Evolutionary conservation across 1,140 invertebrate genomes (phyloP).

Genomic region (Hyphantria cunea): DNA sequence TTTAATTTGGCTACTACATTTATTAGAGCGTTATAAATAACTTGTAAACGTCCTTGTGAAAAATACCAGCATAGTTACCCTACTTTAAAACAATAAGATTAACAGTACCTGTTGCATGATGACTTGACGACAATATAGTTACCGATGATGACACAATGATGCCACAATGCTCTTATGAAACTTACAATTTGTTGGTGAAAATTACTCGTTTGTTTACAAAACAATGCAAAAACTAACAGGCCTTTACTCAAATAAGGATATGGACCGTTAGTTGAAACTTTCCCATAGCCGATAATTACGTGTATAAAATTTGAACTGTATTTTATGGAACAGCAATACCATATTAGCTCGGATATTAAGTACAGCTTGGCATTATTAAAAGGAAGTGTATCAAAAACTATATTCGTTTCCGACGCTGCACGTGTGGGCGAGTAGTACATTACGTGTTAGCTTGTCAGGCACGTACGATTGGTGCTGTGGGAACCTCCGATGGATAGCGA

Average conservation of each 20-base stretch:
- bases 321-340: constrained; percentile 37
- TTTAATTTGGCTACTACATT: constrained; percentile 11
- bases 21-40: constrained; percentile 6
- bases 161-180: constrained; percentile 24
- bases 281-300: constrained; percentile 53
- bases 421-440: constrained; percentile 11
- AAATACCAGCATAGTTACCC: constrained; percentile 11
- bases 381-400: constrained; percentile 70
- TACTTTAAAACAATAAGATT: constrained; percentile 29
- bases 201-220: constrained; percentile 38
- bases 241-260: constrained; percentile 18
- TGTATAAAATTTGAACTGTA: constrained; percentile 61
- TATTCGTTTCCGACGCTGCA: constrained; percentile 45
- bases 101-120: constrained; percentile 19
- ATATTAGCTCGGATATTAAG: constrained; percentile 56
- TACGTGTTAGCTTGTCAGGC: constrained; percentile 13
- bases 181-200: constrained; percentile 10
- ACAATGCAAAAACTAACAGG: constrained; percentile 18
- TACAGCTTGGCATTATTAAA: constrained; percentile 45
- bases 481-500: constrained; percentile 27
- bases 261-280: constrained; percentile 28
- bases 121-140: constrained; percentile 26
- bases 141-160: constrained; percentile 14
- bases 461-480: constrained; percentile 18
- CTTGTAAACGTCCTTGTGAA: constrained; percentile 17